Percentiles rank a stretch among this genome's conserved stretches.
Conservation (phyloP, 2,888 invertebrate genomes). For the Polyploca ridens region DNA sequence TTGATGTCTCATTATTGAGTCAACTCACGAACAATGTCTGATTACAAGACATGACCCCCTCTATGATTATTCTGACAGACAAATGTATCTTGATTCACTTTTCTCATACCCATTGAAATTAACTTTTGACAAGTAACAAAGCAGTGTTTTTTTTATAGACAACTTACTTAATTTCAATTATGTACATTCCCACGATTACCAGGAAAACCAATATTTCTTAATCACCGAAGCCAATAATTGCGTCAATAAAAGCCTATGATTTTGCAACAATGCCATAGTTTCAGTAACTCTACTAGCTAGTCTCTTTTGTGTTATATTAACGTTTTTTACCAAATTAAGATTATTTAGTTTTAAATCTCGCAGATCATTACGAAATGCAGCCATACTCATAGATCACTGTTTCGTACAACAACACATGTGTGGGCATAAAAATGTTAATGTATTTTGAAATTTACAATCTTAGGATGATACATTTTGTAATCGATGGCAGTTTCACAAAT, state of each 20-base stretch:
- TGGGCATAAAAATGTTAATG: conserved; percentile 57
- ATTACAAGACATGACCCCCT: conserved; percentile 28
- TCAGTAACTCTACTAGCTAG: too few species aligned
- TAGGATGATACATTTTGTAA: conserved; percentile 46
- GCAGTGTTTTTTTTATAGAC: background rate
- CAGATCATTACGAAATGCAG: conserved; percentile 41
- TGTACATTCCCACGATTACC: background rate
- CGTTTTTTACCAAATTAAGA: background rate
- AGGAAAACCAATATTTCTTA: too few species aligned
- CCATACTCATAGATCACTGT: conserved; percentile 31
- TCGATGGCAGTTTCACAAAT: conserved; percentile 37
- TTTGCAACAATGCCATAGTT: background rate
- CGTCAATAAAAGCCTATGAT: too few species aligned
- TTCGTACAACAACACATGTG: conserved; percentile 35
- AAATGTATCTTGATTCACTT: conserved; percentile 38
- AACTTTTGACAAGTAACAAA: conserved; percentile 32
- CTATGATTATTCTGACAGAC: conserved; percentile 20
- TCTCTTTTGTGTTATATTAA: too few species aligned
- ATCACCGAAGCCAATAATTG: too few species aligned
- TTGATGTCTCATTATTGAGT: background rate
- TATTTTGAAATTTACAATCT: conserved; percentile 47
- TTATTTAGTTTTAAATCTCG: background rate
- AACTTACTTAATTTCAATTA: background rate
- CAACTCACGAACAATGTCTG: conserved; percentile 21
- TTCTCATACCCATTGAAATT: conserved; percentile 44